Evolutionary conservation across 2,113 vertebrate genomes (phyloP).

Genomic region (Megaceryle torquata): DNA sequence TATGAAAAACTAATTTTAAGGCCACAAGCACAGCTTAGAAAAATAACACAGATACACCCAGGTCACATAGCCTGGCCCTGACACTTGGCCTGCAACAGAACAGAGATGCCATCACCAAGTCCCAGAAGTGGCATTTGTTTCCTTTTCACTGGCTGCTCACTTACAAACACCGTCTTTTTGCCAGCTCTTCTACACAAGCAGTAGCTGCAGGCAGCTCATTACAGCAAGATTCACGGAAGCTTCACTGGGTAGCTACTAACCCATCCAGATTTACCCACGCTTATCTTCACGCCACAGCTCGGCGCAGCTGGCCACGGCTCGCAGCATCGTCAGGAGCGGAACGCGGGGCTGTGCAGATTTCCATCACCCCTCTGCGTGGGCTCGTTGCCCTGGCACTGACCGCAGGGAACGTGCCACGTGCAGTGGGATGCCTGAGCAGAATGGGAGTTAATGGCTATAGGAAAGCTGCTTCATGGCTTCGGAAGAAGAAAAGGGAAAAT

Average conservation of each 20-base stretch:
- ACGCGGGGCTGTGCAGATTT: background rate
- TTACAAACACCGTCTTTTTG: background rate
- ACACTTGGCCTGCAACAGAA: background rate
- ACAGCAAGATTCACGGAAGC: background rate
- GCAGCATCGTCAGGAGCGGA: background rate
- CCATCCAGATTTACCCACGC: background rate
- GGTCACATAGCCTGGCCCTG: background rate
- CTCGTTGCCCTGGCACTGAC: background rate
- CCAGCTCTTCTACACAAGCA: background rate
- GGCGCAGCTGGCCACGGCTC: background rate
- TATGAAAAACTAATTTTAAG: background rate
- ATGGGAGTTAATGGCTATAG: background rate
- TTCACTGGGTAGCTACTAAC: background rate
- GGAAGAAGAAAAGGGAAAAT: background rate
- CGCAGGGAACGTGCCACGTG: accelerated
- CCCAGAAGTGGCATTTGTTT: background rate
- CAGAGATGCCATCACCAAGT: accelerated
- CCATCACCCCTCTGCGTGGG: background rate
- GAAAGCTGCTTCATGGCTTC: background rate
- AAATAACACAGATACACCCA: background rate
- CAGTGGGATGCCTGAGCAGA: background rate
- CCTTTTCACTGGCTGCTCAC: background rate
- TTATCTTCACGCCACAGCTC: background rate
- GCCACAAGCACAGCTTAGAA: background rate
- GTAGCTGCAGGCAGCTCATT: background rate